These are phyloP conservation scores for Epiblema foenella DNA, from an alignment of 2,888 invertebrate species.

Conservation along the genomic window DNA sequence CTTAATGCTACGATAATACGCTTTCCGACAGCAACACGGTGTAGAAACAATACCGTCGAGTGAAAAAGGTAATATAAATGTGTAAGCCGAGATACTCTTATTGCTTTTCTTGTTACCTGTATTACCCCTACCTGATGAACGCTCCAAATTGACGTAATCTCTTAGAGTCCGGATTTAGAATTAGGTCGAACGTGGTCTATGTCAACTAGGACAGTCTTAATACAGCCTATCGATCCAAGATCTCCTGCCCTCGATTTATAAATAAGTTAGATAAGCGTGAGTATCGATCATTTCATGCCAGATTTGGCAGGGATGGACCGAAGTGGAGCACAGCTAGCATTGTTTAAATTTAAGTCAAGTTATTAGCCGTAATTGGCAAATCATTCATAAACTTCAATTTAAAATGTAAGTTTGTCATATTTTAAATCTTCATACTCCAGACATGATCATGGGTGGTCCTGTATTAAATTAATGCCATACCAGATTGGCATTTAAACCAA, in stretches of 20 bases:
- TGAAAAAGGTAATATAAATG: conserved; percentile 27
- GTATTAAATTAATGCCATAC: conserved; percentile 6
- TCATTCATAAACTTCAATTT: too few relatives aligned
- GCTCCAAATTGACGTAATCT: conserved; percentile 30
- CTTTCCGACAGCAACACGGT: not conserved
- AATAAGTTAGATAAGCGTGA: conserved; percentile 21
- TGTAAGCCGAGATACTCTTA: conserved; percentile 5
- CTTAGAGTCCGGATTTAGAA: conserved; percentile 44
- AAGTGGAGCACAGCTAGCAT: conserved; percentile 5
- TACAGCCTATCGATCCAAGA: conserved; percentile 40
- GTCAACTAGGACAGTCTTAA: conserved; percentile 40
- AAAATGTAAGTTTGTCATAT: not conserved
- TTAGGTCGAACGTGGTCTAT: conserved; percentile 46
- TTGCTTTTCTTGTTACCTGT: not conserved
- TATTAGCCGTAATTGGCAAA: not conserved
- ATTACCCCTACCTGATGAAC: conserved; percentile 11
- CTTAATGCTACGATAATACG: not conserved
- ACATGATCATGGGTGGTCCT: conserved; percentile 14
- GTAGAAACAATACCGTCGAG: not conserved
- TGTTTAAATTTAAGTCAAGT: not conserved
- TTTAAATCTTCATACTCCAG: not conserved
- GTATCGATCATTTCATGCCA: conserved; percentile 20
- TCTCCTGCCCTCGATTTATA: conserved; percentile 36
- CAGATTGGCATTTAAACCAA: not conserved
- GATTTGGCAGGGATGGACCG: conserved; percentile 11